Percentiles rank a stretch among this genome's conserved stretches.
Conservation (phyloP, 2,888 invertebrate species). For the Drosophila nr. perissopoda region DNA sequence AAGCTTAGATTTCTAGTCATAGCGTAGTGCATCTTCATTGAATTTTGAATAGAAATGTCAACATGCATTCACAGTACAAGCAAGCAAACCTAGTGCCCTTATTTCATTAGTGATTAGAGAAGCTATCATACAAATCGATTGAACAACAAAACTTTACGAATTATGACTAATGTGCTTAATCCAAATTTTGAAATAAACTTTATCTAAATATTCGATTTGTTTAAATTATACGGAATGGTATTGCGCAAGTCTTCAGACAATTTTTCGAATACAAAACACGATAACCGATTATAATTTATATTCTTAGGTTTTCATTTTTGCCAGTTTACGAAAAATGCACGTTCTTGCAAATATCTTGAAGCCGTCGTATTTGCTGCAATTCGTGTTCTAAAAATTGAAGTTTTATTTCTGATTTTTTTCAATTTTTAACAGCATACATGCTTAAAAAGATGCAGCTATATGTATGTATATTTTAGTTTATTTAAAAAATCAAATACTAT, state of each 20-base stretch:
- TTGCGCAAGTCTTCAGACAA: neutral
- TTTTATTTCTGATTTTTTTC: neutral
- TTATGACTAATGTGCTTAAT: conserved; percentile 4
- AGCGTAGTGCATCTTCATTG: conserved; percentile 2
- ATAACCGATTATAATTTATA: neutral
- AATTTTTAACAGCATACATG: neutral
- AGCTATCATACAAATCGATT: neutral
- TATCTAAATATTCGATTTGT: neutral
- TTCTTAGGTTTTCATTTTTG: neutral
- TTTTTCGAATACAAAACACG: neutral
- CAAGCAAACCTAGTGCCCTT: conserved; percentile 15
- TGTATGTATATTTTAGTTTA: neutral
- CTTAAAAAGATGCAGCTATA: neutral
- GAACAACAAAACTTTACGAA: neutral
- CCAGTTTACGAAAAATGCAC: neutral
- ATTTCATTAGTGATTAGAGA: conserved; percentile 12
- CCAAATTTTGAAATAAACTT: conserved; percentile 18
- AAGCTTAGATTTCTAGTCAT: conserved; percentile 10
- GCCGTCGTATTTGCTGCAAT: neutral
- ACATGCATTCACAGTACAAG: conserved; percentile 5
- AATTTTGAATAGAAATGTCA: neutral
- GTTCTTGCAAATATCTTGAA: neutral
- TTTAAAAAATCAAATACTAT: neutral
- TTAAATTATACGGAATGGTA: neutral
- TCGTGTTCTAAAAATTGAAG: neutral